Conservation (phyloP, 2,113 vertebrate species). For the Pycnonotus jocosus region DNA sequence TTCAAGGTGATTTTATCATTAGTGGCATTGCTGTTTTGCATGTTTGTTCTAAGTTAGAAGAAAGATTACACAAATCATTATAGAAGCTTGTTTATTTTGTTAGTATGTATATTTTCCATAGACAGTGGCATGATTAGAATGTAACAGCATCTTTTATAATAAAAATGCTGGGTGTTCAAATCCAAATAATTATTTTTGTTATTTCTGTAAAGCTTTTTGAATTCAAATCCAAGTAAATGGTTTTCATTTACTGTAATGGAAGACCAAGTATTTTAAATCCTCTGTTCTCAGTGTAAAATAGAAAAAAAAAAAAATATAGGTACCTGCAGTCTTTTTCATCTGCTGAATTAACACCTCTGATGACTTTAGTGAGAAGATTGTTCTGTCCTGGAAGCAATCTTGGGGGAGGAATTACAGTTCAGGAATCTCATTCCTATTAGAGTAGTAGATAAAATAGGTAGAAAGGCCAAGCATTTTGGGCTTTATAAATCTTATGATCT, state of each 20-base stretch:
- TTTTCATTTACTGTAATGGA: neutral
- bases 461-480: neutral
- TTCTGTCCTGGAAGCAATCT: neutral
- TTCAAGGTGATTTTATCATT: slow-evolving; percentile 32
- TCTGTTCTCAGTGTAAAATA: neutral
- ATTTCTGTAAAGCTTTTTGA: neutral
- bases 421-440: neutral
- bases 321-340: neutral
- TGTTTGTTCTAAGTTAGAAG: neutral
- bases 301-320: neutral
- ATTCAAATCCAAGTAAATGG: neutral
- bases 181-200: neutral
- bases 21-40: neutral
- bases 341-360: neutral
- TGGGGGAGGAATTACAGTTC: neutral
- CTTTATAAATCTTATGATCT: neutral
- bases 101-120: neutral
- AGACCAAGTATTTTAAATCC: neutral
- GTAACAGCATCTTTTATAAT: neutral
- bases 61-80: neutral
- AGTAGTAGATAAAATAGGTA: neutral
- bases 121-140: neutral
- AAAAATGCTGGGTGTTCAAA: neutral
- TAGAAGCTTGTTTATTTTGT: neutral
- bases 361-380: neutral